Conservation (phyloP, 2,888 invertebrate genomes). For the Lasioglossum pauxillum region DNA sequence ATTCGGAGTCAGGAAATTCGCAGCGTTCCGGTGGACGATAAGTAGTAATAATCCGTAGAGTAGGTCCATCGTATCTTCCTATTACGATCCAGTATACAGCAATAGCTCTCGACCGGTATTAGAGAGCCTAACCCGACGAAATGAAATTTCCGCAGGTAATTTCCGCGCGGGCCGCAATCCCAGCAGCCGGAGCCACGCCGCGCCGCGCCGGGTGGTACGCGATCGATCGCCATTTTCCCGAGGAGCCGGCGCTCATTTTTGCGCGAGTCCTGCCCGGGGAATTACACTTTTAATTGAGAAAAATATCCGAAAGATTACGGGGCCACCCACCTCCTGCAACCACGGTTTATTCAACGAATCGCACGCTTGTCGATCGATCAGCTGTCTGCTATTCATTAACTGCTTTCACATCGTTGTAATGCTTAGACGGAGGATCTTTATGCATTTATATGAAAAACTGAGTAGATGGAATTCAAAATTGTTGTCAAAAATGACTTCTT, state of each 20-base stretch:
- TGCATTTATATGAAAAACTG: no score
- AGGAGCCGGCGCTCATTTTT: background rate
- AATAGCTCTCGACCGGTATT: conserved; percentile 55
- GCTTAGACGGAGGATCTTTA: no score
- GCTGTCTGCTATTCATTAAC: background rate
- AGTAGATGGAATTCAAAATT: no score
- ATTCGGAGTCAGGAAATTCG: conserved; percentile 19
- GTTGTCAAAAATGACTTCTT: no score
- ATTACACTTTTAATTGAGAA: conserved; percentile 1
- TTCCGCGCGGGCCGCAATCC: conserved; percentile 60
- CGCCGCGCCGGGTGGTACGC: background rate
- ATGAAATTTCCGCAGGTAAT: conserved; percentile 71
- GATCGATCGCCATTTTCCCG: conserved; percentile 58
- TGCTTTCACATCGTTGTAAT: background rate
- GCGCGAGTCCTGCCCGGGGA: background rate
- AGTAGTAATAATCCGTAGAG: conserved; percentile 44
- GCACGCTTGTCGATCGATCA: background rate
- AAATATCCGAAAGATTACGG: conserved; percentile 40
- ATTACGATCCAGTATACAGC: conserved; percentile 47
- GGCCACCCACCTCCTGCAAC: background rate
- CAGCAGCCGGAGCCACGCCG: background rate
- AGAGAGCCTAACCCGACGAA: conserved; percentile 58
- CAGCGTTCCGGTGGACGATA: conserved; percentile 6
- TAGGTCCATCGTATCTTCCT: conserved; percentile 30
- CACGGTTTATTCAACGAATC: background rate